Evolutionary conservation across 2,888 invertebrate genomes (phyloP), one percentile per base, ranked within the genome.

Genomic region (Leptopilina syphax): DNA sequence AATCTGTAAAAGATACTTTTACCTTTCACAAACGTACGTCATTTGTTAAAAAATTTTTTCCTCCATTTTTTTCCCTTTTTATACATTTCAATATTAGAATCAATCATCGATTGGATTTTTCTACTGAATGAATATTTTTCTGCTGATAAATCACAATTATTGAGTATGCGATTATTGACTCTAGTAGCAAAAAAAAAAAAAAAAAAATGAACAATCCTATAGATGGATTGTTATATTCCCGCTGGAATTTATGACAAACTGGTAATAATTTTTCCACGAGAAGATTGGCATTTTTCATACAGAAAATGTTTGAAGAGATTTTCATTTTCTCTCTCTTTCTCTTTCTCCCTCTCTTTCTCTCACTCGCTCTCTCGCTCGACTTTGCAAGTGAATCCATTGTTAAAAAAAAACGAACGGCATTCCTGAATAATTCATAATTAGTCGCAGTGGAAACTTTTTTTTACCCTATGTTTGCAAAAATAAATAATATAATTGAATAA

Each of bases 71-170:
- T 34, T 4, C 4, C 34, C 34, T 88, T 87, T 87, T 87, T 88
- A 87, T 44, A 87, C 86, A 85, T 84, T 34, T 83, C 87, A 86
- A 88, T 88, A 88, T 88, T 86, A 85, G 85, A 88, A 87, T 86
- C 88, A 85, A 89, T 89, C 86, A 86, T 82, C 79, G 83, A 76
- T 79, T 81, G 68, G 79, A 81, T 34, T 34, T 34, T 34, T 34
- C 34, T 34, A 34, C 34, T 34, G 34, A 73, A 83, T 80, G 83
- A 79, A 85, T 24, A 63, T 63, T 6, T 63, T 63, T 24, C 24
- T 63, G 18, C 82, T 82, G 81, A 79, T 68, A 77, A 83, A 78
- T 76, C 79, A 77, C 84, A 85, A 87, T 88, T 87, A 88, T 86
- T 84, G 86, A 78, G 57, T 44, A 6, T 44, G 84, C 86, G 88